Percentiles rank a stretch among this genome's conserved stretches.
phyloP scores from a whole-genome alignment of 2,888 invertebrate species.

The Mythimna lalbum region DNA sequence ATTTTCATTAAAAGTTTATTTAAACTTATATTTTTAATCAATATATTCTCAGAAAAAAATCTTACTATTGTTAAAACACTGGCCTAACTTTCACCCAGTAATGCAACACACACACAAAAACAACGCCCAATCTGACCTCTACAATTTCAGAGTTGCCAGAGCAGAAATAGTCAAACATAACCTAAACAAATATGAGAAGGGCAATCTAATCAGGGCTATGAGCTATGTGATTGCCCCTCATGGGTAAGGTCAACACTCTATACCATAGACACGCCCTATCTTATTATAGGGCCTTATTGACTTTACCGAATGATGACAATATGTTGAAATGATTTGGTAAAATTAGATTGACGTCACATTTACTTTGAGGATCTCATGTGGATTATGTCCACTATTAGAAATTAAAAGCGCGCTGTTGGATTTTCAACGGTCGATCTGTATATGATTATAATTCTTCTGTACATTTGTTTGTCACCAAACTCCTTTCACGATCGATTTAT shows the following conservation, averaged over 20 bases:
- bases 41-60: too few species aligned
- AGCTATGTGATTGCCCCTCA: slow-evolving; percentile 43
- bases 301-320: slow-evolving; percentile 6
- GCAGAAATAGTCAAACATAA: slow-evolving; percentile 46
- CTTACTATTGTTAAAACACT: neutral
- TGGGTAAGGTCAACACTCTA: slow-evolving; percentile 47
- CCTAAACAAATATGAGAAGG: slow-evolving; percentile 51
- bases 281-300: slow-evolving; percentile 9
- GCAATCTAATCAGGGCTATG: slow-evolving; percentile 56
- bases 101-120: slow-evolving; percentile 1
- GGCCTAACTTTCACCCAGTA: neutral
- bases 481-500: too few species aligned
- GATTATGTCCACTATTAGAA: neutral
- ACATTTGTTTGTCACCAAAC: too few species aligned
- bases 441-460: too few species aligned
- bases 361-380: neutral
- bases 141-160: slow-evolving; percentile 27
- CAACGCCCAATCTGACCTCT: slow-evolving; percentile 10
- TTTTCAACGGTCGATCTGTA: neutral
- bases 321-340: neutral
- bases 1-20: too few species aligned
- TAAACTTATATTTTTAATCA: too few species aligned
- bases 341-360: neutral
- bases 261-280: slow-evolving; percentile 8
- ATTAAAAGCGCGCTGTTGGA: neutral